A percentile compares a stretch with the other conserved stretches of the same genome.
These are phyloP conservation scores for Fundulus diaphanus DNA, from an alignment of 2,797 vertebrate species.

Conservation along the genomic window DNA sequence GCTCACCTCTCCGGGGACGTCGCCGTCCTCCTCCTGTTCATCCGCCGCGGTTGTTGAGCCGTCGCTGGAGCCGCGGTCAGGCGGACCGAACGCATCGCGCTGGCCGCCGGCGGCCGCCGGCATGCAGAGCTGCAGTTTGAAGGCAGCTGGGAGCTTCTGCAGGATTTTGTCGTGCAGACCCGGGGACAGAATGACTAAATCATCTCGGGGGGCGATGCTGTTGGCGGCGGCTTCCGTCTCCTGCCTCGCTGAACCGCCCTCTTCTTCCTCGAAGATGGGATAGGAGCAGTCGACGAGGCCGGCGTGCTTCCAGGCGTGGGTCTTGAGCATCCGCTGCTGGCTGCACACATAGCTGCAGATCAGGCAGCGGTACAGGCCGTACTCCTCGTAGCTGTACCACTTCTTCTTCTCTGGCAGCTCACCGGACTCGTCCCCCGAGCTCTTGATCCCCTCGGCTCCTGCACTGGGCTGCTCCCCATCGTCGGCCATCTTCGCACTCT, in stretches of 20 bases:
- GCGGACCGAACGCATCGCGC: slow-evolving; percentile 35
- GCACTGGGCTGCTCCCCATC: neutral
- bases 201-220: slow-evolving; percentile 41
- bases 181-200: slow-evolving; percentile 71
- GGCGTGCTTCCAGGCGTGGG: slow-evolving; percentile 96
- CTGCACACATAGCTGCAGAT: slow-evolving; percentile 97
- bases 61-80: slow-evolving; percentile 40
- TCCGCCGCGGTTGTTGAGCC: slow-evolving; percentile 26
- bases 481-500: slow-evolving; percentile 46
- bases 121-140: slow-evolving; percentile 86
- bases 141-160: slow-evolving; percentile 70
- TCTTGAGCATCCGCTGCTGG: slow-evolving; percentile 97
- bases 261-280: slow-evolving; percentile 94
- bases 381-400: slow-evolving; percentile 95
- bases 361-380: slow-evolving; percentile 93
- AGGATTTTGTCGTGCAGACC: slow-evolving; percentile 64
- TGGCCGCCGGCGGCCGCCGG: slow-evolving; percentile 66
- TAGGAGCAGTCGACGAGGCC: slow-evolving; percentile 96
- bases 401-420: slow-evolving; percentile 81
- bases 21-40: slow-evolving; percentile 49
- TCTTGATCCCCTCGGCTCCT: neutral
- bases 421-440: neutral
- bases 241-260: slow-evolving; percentile 65
- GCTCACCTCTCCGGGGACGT: slow-evolving; percentile 72
- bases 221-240: slow-evolving; percentile 59